Evolutionary conservation across 1,140 invertebrate genomes (phyloP).

Genomic region (Drosophila suzukii): DNA sequence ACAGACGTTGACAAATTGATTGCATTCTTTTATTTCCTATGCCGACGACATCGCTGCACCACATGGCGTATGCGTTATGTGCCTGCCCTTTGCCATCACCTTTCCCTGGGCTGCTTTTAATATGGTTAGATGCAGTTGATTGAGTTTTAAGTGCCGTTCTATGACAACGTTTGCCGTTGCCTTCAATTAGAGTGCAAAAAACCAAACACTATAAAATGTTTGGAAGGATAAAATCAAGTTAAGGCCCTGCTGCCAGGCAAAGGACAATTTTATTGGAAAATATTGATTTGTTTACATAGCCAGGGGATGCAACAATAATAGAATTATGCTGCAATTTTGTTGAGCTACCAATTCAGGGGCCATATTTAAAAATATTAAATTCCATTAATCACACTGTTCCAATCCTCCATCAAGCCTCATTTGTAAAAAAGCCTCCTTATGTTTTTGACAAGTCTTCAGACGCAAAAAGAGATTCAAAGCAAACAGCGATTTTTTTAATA

Average conservation of each 20-base stretch:
- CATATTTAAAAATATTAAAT: background rate
- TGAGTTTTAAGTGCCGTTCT: conserved; percentile 79
- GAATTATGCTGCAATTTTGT: background rate
- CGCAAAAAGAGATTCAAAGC: conserved; percentile 11
- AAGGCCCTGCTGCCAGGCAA: conserved; percentile 9
- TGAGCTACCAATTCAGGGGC: background rate
- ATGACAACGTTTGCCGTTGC: conserved; percentile 58
- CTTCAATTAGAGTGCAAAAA: conserved; percentile 65
- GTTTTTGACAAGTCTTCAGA: conserved; percentile 45
- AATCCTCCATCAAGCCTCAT: background rate
- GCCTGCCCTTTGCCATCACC: background rate
- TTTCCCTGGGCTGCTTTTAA: conserved; percentile 54
- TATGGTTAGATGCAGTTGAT: conserved; percentile 79
- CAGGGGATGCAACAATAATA: background rate
- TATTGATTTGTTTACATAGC: background rate
- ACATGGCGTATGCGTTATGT: conserved; percentile 75
- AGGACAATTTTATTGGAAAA: conserved; percentile 7
- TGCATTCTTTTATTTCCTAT: conserved; percentile 79
- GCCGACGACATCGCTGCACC: conserved; percentile 45
- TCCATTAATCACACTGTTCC: background rate
- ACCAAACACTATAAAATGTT: conserved; percentile 24
- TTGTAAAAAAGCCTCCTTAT: conserved; percentile 12
- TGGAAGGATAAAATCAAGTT: conserved; percentile 12
- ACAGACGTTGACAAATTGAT: conserved; percentile 81
- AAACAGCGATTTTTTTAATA: conserved; percentile 49